Conservation (phyloP, 1,140 invertebrate genomes). For the Diorhabda carinulata region DNA sequence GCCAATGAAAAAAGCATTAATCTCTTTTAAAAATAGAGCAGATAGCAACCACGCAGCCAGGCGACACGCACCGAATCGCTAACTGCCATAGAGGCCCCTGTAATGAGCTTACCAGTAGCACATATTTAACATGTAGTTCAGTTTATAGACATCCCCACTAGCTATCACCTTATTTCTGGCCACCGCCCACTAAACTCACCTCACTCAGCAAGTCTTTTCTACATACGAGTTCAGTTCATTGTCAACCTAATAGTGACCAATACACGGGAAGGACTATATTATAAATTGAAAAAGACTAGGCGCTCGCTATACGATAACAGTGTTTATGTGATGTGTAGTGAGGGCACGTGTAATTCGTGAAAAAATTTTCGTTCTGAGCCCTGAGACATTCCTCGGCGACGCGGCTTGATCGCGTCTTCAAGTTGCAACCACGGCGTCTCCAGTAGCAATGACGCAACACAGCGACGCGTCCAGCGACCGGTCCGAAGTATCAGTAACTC, state of each 20-base stretch:
- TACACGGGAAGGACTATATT: constrained; percentile 9
- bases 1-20: constrained; percentile 51
- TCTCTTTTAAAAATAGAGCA: constrained; percentile 49
- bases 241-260: constrained; percentile 27
- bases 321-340: constrained; percentile 39
- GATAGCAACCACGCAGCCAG: constrained; percentile 42
- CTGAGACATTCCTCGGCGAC: constrained; percentile 30
- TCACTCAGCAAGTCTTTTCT: constrained; percentile 28
- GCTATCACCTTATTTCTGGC: constrained; percentile 33
- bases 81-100: constrained; percentile 41
- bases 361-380: neutral
- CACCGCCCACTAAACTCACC: constrained; percentile 34
- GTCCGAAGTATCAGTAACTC: constrained; percentile 47
- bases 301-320: neutral
- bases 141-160: constrained; percentile 47
- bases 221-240: constrained; percentile 33
- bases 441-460: constrained; percentile 48
- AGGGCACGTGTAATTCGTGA: constrained; percentile 31
- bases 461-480: constrained; percentile 49
- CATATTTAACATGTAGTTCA: constrained; percentile 51
- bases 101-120: constrained; percentile 49
- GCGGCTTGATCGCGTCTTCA: constrained; percentile 42
- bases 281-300: neutral
- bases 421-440: constrained; percentile 46
- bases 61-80: constrained; percentile 41